Base-by-base conservation (phyloP, 2,888 invertebrate species). In the Anaspis maculata region DNA sequence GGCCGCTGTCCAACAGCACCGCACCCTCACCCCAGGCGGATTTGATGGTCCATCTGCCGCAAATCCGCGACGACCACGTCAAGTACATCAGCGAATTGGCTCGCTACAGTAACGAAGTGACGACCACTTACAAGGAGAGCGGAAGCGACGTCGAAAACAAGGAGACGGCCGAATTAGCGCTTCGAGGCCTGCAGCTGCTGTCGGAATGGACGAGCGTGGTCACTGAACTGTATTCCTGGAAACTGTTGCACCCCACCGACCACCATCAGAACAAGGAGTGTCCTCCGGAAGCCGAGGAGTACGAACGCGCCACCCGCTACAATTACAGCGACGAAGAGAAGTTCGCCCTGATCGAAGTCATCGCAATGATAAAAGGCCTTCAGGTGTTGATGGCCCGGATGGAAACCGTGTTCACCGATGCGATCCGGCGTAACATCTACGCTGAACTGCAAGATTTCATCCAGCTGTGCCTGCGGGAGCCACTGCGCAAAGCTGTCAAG, bases 341-440 rank as follows among this genome's bases (percentile, higher is more conserved):
- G 61, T 91, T 92, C 68, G 96, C 96, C 0, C 70, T 98, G 51
- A 95, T 98, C 42, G 96, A 97, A 69, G 91, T 96, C 11, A 95
- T 98, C 49, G 95, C 96, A 0, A 97, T 97, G 95, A 95, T 98
- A 52, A 98, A 98, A 66, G 96, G 96, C 0, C 72, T 98, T 3
- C 97, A 98, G 65, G 90, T 91, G 13, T 70, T 96, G 31, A 91
- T 98, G 89, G 87, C 94, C 1, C 74, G 94, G 23, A 96, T 97
- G 83, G 97, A 98, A 70, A 89, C 92, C 0, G 92, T 95, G n/a
- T 83, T 92, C 51, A 85, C 86, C 34, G 88, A 89, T 61, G 88
- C 90, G 2, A 90, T 92, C 42, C 72, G 88, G 14, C 72, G 94
- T 25, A 87, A 90, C 59, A 90, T 98, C 47, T 97, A 97, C 64